Evolutionary conservation across 2,113 vertebrate species (phyloP).

Genomic region (Oostethus manadensis): DNA sequence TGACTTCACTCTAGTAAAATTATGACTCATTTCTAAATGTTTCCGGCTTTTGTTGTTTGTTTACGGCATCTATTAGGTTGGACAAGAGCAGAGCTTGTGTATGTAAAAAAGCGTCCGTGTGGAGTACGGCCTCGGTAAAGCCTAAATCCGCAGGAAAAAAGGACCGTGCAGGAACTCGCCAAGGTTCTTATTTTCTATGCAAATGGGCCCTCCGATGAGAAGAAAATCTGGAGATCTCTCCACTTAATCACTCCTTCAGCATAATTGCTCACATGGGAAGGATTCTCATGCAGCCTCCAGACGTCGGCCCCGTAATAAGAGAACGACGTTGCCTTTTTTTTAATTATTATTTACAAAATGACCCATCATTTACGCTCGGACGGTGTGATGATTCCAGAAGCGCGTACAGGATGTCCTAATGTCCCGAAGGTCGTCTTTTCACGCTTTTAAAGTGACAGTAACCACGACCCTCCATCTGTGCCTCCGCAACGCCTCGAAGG

Average conservation of each 20-base stretch:
- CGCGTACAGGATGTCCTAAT: not conserved
- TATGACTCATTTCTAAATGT: too few relatives aligned
- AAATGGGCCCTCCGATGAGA: too few relatives aligned
- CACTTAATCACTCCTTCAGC: not conserved
- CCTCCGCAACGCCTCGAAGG: conserved; percentile 17
- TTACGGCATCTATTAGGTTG: too few relatives aligned
- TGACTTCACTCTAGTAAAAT: too few relatives aligned
- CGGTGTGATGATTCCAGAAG: too few relatives aligned
- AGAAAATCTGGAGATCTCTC: not conserved
- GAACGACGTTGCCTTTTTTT: not conserved
- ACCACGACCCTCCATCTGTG: conserved; percentile 7
- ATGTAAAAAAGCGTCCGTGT: not conserved
- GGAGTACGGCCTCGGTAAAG: not conserved
- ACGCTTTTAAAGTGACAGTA: conserved; percentile 5
- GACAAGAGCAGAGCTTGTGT: too few relatives aligned
- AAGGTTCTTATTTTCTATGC: too few relatives aligned
- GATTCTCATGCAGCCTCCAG: not conserved
- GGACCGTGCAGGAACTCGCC: too few relatives aligned
- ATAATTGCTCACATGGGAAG: not conserved
- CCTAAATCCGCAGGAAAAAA: not conserved
- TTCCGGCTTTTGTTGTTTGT: too few relatives aligned
- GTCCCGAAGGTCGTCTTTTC: not conserved
- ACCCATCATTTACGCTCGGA: too few relatives aligned
- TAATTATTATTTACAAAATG: too few relatives aligned
- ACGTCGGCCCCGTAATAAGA: not conserved